Percentiles rank a stretch among this genome's conserved stretches.
phyloP scores from a whole-genome alignment of 1,140 invertebrate species.

The Halyomorpha halys region DNA sequence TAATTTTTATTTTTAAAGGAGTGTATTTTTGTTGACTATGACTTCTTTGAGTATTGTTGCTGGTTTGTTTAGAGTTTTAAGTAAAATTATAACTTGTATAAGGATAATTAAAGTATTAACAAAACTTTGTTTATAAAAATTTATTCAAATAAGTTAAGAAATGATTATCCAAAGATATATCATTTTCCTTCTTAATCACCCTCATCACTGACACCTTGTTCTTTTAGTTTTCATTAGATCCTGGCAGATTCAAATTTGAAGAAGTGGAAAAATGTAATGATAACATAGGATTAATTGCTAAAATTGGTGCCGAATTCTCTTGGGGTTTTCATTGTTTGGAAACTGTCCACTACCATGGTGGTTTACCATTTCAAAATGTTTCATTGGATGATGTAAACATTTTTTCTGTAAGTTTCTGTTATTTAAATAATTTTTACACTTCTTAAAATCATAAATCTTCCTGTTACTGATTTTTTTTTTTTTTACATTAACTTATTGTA shows the following conservation, averaged over 20 bases:
- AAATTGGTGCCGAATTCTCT: constrained; percentile 43
- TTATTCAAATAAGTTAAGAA: too few relatives aligned
- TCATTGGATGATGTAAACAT: constrained; percentile 34
- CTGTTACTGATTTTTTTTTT: background rate
- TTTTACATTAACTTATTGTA: background rate
- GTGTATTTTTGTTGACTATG: too few relatives aligned
- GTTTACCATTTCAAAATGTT: constrained; percentile 27
- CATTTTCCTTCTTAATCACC: too few relatives aligned
- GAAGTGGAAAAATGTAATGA: constrained; percentile 40
- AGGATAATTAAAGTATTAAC: too few relatives aligned
- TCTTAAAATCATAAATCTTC: too few relatives aligned
- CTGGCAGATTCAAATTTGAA: constrained; percentile 47
- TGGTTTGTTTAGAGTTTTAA: too few relatives aligned
- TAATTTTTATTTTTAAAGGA: too few relatives aligned
- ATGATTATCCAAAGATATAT: too few relatives aligned
- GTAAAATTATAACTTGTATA: too few relatives aligned
- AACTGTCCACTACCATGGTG: constrained; percentile 31
- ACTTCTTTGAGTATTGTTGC: too few relatives aligned
- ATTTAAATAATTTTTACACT: background rate
- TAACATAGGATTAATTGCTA: constrained; percentile 34
- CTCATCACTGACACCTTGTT: too few relatives aligned
- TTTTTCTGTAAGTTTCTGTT: constrained; percentile 33
- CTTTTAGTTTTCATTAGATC: constrained; percentile 52
- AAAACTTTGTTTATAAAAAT: too few relatives aligned
- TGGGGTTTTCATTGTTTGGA: constrained; percentile 37